Evolutionary conservation across 2,888 invertebrate genomes (phyloP).

Genomic region (Drosophila neotestacea): DNA sequence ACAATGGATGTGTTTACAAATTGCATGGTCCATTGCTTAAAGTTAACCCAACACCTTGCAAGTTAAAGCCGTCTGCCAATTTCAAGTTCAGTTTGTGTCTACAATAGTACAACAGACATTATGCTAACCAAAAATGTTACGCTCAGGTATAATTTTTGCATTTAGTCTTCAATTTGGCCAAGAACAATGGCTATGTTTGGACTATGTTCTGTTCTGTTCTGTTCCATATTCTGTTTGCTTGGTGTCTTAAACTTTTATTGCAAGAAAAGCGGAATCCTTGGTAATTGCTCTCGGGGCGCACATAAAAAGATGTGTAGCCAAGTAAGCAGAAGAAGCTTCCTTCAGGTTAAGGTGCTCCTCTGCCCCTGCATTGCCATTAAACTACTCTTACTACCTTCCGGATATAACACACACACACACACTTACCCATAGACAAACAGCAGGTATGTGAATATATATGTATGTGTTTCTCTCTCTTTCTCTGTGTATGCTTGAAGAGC

Average conservation of each 20-base stretch:
- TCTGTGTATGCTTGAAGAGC: slow-evolving; percentile 59
- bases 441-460: slow-evolving; percentile 30
- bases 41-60: slow-evolving; percentile 22
- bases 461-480: slow-evolving; percentile 20
- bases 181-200: slow-evolving; percentile 29
- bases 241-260: slow-evolving; percentile 77
- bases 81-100: neutral
- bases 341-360: neutral
- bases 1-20: slow-evolving; percentile 63
- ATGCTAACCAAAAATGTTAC: slow-evolving; percentile 52
- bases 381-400: slow-evolving; percentile 60
- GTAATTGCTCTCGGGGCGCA: slow-evolving; percentile 76
- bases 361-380: slow-evolving; percentile 8
- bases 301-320: slow-evolving; percentile 77
- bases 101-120: slow-evolving; percentile 13
- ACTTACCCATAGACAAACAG: slow-evolving; percentile 29
- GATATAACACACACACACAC: slow-evolving; percentile 31
- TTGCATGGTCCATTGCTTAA: slow-evolving; percentile 56
- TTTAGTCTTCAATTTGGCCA: slow-evolving; percentile 70
- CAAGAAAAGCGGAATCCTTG: slow-evolving; percentile 71
- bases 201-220: slow-evolving; percentile 7
- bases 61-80: slow-evolving; percentile 31
- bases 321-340: slow-evolving; percentile 66
- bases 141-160: slow-evolving; percentile 74
- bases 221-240: slow-evolving; percentile 21